Evolutionary conservation across 2,797 vertebrate genomes (phyloP), one percentile per base, ranked within the genome.

Genomic region (Cottoperca gobio): DNA sequence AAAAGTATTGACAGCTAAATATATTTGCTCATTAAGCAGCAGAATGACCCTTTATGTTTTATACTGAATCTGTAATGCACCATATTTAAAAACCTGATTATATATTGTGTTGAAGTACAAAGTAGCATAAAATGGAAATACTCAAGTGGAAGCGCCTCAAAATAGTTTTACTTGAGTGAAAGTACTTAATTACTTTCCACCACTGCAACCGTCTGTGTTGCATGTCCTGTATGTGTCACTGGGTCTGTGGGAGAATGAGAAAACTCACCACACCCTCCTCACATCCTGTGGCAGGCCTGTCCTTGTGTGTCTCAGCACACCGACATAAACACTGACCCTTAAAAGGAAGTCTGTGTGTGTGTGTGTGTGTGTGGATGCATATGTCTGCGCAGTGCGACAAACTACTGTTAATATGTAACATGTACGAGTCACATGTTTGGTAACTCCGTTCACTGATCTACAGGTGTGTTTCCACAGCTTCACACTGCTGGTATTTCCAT

Each of bases 201-300:
- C 31, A 33, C 31, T 33, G 33, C 31, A 33, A 13, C 26, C 79
- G 23, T 71, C 54, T 71, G 71, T 46, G 71, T 59, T 64, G 24
- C 46, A 8, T 68, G 57, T 83, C 72, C 49, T 70, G 79, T 76
- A 14, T 68, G 68, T 66, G 71, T 86, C 70, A 57, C 49, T 39
- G 59, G 58, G 74, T 89, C 80, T 88, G 84, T 89, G 86, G 85
- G 90, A 90, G 90, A 84, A 69, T 88, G 72, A 81, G 75, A 81
- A 72, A 79, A 33, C 58, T 65, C 21, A 84, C 88, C 92, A 91
- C 92, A 87, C 92, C 92, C 88, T 83, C 69, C 67, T 88, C 82
- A 86, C 90, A 93, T 93, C 93, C 93, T 92, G 89, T 87, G 70
- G 75, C 89, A 70, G 88, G 71, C 80, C 85, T 80, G 85, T 91